Evolutionary conservation across 2,888 invertebrate genomes (phyloP), one percentile per base, ranked within the genome.

Genomic region (Gerris lacustris): DNA sequence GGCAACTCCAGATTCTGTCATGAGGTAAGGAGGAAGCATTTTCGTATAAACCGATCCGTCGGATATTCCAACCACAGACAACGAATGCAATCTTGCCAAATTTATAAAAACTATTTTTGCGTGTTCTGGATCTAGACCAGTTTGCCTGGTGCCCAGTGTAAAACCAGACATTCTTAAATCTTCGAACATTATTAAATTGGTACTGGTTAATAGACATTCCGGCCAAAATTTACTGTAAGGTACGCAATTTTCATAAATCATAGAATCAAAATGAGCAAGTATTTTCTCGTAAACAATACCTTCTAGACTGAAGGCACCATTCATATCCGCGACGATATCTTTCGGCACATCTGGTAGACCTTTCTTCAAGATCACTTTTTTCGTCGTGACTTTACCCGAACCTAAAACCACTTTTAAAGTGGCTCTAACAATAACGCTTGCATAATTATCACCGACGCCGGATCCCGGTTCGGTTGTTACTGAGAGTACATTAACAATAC

Each of bases 1-100:
- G 15, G 68, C 63, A 45, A 55, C 72, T 6, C 63, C 45, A 1
- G 63, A 63, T 7, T 72, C 68, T 67, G 69, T 47, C 18, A 68
- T 67, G 17, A 70, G 45, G 47, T n/a, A 47, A 17, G 66, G 18
- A 1, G 11, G 15, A 6, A 69, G 45, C 43, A 69, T 67, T 45
- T 72, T 63, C 31, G 55, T 68, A 31, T 69, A 63, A 43, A 73
- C 55, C 6, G 67, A 44, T 5, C 72, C 73, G 43, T 66, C 66
- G 15, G 62, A 31, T 15, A 69, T 47, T 15, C 71, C 70, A 7
- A 73, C 67, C 18, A 64, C 43, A 6, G 70, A 67, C 68, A 69
- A 67, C n/a, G 72, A 72, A 69, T 73, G 73, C 31, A 73, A 72
- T 6, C 70, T 66, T 6, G 72, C 73, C 18, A 73, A 45, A 63